phyloP scores from a whole-genome alignment of 37 sponge, comb jelly and placozoan genomes.

The Haliclona indistincta region DNA sequence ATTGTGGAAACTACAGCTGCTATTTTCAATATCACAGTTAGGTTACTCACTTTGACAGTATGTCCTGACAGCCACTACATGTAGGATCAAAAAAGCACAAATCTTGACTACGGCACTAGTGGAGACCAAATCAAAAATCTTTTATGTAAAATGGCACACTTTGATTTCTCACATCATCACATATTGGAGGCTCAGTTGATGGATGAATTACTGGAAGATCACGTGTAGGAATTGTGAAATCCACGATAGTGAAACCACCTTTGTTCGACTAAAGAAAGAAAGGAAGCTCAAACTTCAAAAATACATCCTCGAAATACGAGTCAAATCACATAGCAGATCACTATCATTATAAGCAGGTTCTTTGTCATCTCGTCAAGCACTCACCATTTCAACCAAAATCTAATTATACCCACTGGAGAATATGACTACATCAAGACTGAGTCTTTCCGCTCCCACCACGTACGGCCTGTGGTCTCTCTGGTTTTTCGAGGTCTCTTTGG shows the following conservation, averaged over 20 bases:
- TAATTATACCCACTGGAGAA: too few species aligned
- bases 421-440: too few species aligned
- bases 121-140: neutral
- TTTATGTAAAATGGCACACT: too few species aligned
- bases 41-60: slow-evolving; percentile 75
- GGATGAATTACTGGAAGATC: slow-evolving; percentile 76
- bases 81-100: slow-evolving; percentile 81
- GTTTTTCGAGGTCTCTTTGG: too few species aligned
- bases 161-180: slow-evolving; percentile 57
- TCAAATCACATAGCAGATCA: slow-evolving; percentile 15
- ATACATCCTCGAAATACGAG: slow-evolving; percentile 6
- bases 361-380: too few species aligned
- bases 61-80: slow-evolving; percentile 72
- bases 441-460: too few species aligned
- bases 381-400: too few species aligned
- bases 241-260: slow-evolving; percentile 87
- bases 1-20: too few species aligned
- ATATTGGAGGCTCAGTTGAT: slow-evolving; percentile 69
- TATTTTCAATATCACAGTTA: too few species aligned
- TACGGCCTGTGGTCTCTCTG: too few species aligned
- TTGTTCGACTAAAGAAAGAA: slow-evolving; percentile 5
- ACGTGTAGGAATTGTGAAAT: slow-evolving; percentile 82
- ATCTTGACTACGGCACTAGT: slow-evolving; percentile 57
- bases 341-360: too few species aligned
- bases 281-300: neutral